Evolutionary conservation across 1,140 invertebrate species (phyloP).

Genomic region (Drosophila punjabiensis): DNA sequence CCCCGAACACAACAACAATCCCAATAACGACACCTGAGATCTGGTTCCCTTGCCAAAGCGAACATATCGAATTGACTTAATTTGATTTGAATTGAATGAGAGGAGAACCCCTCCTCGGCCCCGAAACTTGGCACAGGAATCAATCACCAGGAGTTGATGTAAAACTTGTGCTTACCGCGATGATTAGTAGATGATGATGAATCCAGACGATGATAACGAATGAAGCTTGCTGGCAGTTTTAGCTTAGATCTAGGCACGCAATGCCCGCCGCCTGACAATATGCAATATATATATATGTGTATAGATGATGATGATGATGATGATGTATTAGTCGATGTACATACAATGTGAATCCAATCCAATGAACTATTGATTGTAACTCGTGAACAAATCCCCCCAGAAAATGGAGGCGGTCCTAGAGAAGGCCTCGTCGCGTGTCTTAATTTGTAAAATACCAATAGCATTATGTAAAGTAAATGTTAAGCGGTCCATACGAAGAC

Average conservation of each 20-base stretch:
- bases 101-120: conserved; percentile 5
- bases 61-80: conserved; percentile 17
- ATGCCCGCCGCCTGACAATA: conserved; percentile 48
- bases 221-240: conserved; percentile 61
- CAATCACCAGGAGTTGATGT: conserved; percentile 44
- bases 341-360: conserved; percentile 51
- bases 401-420: conserved; percentile 11
- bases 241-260: conserved; percentile 57
- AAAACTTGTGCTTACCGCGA: conserved; percentile 75
- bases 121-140: conserved; percentile 68
- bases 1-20: conserved; percentile 69
- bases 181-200: conserved; percentile 24
- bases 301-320: conserved; percentile 38
- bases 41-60: conserved; percentile 65
- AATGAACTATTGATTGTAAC: conserved; percentile 46
- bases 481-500: conserved; percentile 33
- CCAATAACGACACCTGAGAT: conserved; percentile 74
- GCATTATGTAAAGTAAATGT: conserved; percentile 44
- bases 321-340: conserved; percentile 66
- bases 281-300: conserved; percentile 58
- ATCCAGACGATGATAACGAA: conserved; percentile 27
- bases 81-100: conserved; percentile 18
- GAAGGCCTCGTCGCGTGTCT: conserved; percentile 26
- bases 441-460: conserved; percentile 41
- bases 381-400: conserved; percentile 46